These are phyloP conservation scores for Neolamprologus brichardi DNA, from an alignment of 2,113 vertebrate genomes.

Conservation along the genomic window DNA sequence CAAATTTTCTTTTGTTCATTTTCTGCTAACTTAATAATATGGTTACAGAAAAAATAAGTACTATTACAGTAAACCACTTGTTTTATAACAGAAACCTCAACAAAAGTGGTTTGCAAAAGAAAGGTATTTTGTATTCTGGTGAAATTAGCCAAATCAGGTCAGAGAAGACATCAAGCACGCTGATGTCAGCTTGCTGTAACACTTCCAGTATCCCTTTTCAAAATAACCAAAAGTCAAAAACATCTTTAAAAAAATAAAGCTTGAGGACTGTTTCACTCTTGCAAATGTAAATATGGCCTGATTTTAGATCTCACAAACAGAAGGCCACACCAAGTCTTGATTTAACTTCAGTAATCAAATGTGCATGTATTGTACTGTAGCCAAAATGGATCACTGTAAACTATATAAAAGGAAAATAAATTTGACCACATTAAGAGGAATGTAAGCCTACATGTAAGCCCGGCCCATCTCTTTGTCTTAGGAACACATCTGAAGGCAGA, in stretches of 20 bases:
- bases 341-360: not conserved
- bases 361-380: not conserved
- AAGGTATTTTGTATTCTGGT: not conserved
- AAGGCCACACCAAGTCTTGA: not conserved
- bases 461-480: not conserved
- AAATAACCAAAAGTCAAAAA: not conserved
- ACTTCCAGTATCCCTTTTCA: not conserved
- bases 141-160: not conserved
- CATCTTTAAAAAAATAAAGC: not conserved
- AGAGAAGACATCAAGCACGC: not conserved
- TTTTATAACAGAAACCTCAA: not conserved
- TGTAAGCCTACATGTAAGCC: not conserved
- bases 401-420: not conserved
- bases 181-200: not conserved
- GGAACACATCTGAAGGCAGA: not conserved
- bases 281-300: not conserved
- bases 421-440: not conserved
- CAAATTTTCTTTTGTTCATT: not conserved
- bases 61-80: not conserved
- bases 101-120: not conserved
- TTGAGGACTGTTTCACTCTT: not conserved
- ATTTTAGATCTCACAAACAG: not conserved
- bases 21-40: not conserved
- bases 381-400: not conserved
- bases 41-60: not conserved